phyloP scores from a whole-genome alignment of 2,113 vertebrate genomes.

The Paralichthys olivaceus region DNA sequence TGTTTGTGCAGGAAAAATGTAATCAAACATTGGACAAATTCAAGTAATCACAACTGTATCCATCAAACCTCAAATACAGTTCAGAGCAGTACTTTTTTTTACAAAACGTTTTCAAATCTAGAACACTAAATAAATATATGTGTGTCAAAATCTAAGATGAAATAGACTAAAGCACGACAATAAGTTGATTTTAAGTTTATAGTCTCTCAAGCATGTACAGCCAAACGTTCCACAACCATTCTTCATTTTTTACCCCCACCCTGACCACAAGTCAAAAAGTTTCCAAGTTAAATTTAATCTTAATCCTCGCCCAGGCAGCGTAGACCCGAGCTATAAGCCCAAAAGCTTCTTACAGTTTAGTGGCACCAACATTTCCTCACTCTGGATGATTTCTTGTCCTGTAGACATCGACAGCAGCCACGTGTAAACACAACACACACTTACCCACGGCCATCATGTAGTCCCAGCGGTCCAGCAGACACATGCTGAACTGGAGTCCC shows the following conservation, averaged over 20 bases:
- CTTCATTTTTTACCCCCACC: neutral
- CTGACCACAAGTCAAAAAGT: neutral
- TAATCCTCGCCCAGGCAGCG: neutral
- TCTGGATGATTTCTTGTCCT: constrained; percentile 14
- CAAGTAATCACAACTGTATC: constrained; percentile 24
- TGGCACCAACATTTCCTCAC: neutral
- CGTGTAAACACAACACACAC: constrained; percentile 51
- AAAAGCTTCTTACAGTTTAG: constrained; percentile 23
- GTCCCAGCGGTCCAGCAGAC: constrained; percentile 96
- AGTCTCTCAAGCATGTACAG: too few relatives aligned
- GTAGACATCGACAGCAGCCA: neutral
- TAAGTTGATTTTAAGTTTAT: neutral
- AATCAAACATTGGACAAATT: constrained; percentile 3
- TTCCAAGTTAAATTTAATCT: constrained; percentile 19
- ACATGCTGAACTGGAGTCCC: constrained; percentile 95
- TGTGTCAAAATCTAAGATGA: too few relatives aligned
- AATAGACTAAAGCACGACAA: too few relatives aligned
- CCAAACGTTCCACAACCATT: neutral
- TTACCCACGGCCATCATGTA: constrained; percentile 98
- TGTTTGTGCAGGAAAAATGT: neutral
- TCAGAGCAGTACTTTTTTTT: neutral
- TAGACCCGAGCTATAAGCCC: constrained; percentile 5
- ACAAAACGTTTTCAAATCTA: too few relatives aligned
- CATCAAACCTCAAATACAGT: neutral
- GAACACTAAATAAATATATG: too few relatives aligned